phyloP scores from a whole-genome alignment of 1,140 invertebrate species.

The Cydia fagiglandana region DNA sequence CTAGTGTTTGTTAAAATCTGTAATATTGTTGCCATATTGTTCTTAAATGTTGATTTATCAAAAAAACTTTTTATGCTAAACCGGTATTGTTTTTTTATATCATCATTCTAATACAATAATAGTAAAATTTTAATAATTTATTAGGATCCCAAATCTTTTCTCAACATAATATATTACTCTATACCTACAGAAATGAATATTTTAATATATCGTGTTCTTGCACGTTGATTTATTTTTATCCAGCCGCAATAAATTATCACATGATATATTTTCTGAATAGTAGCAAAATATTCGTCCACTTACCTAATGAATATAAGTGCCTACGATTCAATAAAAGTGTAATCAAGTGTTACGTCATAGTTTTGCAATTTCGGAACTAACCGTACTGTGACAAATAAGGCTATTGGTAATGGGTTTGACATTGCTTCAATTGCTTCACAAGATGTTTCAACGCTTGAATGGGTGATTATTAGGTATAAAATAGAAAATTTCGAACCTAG shows the following conservation, averaged over 20 bases:
- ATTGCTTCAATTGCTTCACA: constrained; percentile 35
- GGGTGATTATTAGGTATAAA: neutral
- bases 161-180: neutral
- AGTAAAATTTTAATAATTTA: neutral
- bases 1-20: neutral
- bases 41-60: constrained; percentile 10
- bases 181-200: neutral
- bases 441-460: constrained; percentile 21
- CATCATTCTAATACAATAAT: too few species aligned
- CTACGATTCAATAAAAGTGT: neutral
- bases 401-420: constrained; percentile 38
- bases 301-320: constrained; percentile 5
- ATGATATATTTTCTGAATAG: neutral
- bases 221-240: neutral
- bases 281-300: neutral
- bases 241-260: neutral
- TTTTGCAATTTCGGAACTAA: constrained; percentile 45
- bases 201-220: neutral
- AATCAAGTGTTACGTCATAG: constrained; percentile 43
- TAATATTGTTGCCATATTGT: constrained; percentile 48
- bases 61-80: neutral
- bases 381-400: constrained; percentile 44
- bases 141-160: neutral
- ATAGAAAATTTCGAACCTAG: neutral
- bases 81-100: neutral